Evolutionary conservation across 1,140 invertebrate genomes (phyloP).

Genomic region (Eupristina koningsbergeri): DNA sequence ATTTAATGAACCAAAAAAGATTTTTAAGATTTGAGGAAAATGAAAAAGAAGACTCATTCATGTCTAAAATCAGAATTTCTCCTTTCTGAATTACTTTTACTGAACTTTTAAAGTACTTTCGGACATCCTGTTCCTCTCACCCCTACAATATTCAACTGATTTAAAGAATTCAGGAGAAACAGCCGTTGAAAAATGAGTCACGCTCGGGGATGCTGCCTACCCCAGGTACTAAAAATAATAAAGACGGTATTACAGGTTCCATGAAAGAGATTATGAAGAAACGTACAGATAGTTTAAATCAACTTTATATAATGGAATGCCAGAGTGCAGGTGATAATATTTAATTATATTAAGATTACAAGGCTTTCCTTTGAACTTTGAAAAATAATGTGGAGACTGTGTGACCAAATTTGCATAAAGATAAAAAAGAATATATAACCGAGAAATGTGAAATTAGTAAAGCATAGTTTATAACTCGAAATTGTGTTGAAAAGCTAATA

Average conservation of each 20-base stretch:
- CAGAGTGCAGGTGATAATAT: not conserved
- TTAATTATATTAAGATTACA: not conserved
- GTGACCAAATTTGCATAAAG: not conserved
- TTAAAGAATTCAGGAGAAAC: constrained; percentile 20
- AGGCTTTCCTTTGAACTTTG: not conserved
- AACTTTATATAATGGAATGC: not conserved
- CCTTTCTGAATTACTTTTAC: not conserved
- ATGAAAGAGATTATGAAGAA: not conserved
- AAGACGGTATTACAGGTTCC: not conserved
- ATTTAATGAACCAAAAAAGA: not conserved
- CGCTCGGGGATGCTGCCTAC: not conserved
- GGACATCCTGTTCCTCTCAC: not conserved
- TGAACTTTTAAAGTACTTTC: not conserved
- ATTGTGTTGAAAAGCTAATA: too few species aligned
- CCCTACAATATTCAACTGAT: not conserved
- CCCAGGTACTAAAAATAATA: constrained; percentile 1
- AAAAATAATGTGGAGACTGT: not conserved
- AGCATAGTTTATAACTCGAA: too few species aligned
- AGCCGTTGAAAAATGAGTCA: not conserved
- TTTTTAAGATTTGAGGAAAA: not conserved
- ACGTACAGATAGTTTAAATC: not conserved
- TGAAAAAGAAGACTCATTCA: not conserved
- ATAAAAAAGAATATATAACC: too few species aligned
- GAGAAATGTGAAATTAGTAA: too few species aligned
- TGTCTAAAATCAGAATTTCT: constrained; percentile 7